These are phyloP conservation scores for Lytechinus pictus DNA, from an alignment of 35 echinoderm and acorn worm species.

Conservation along the genomic window DNA sequence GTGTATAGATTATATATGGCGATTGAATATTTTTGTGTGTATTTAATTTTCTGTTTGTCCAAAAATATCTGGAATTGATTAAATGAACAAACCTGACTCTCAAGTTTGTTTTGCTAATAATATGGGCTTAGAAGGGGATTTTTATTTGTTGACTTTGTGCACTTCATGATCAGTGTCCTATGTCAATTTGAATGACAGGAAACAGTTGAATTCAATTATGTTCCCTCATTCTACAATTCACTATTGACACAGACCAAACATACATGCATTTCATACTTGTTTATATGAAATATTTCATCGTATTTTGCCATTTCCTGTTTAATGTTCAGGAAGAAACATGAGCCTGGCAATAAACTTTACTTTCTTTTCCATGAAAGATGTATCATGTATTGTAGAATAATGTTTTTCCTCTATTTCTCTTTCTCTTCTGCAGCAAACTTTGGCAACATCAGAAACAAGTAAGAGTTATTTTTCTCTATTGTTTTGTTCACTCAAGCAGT, in stretches of 20 bases:
- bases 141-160: neutral
- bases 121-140: neutral
- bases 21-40: no score
- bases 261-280: neutral
- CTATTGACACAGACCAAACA: neutral
- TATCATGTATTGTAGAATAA: neutral
- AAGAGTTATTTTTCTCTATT: constrained; percentile 33
- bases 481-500: neutral
- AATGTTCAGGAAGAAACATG: neutral
- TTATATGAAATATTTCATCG: neutral
- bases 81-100: no score
- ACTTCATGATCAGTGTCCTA: neutral
- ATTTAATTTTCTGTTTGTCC: no score
- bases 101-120: no score
- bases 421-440: constrained; percentile 69
- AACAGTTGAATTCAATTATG: neutral
- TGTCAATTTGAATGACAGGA: neutral
- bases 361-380: neutral
- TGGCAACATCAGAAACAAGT: constrained; percentile 89
- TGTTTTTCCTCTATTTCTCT: neutral
- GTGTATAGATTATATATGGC: no score
- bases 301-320: neutral
- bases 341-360: neutral
- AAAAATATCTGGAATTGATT: no score
- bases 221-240: neutral